A percentile compares a stretch with the other conserved stretches of the same genome.
Evolutionary conservation across 2,888 invertebrate species (phyloP).

Genomic region (Pyrrhosoma nymphula): DNA sequence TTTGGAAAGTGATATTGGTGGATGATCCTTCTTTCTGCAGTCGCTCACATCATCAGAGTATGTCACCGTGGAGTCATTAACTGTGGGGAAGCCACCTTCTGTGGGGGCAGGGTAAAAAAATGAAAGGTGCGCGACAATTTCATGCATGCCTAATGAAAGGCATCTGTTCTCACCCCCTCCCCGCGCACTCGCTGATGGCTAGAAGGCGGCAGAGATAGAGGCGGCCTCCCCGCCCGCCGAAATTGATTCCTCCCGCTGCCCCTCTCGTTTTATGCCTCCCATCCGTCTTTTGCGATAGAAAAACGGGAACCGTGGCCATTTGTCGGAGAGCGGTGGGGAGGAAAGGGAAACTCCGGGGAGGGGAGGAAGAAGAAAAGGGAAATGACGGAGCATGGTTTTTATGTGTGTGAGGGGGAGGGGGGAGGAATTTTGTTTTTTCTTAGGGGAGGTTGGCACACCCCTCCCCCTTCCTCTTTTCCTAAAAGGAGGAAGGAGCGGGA

Average conservation of each 20-base stretch:
- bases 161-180: neutral
- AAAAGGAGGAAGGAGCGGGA: neutral
- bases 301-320: neutral
- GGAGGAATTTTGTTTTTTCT: no score
- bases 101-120: no score
- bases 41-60: no score
- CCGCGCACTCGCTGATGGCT: no score
- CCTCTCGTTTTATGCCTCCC: neutral
- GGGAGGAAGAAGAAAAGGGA: neutral
- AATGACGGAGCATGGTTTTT: neutral
- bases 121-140: no score
- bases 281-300: conserved; percentile 10
- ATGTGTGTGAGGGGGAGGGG: neutral
- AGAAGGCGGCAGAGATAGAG: no score
- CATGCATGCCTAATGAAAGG: neutral
- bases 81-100: no score
- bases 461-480: no score
- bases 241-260: neutral
- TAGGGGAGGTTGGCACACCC: neutral
- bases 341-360: neutral
- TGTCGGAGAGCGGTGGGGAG: neutral
- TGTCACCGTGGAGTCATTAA: no score
- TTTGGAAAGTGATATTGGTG: no score
- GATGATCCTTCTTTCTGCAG: no score
- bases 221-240: neutral